These are phyloP conservation scores for Zygaena filipendulae DNA, from an alignment of 2,888 invertebrate genomes.

Conservation along the genomic window DNA sequence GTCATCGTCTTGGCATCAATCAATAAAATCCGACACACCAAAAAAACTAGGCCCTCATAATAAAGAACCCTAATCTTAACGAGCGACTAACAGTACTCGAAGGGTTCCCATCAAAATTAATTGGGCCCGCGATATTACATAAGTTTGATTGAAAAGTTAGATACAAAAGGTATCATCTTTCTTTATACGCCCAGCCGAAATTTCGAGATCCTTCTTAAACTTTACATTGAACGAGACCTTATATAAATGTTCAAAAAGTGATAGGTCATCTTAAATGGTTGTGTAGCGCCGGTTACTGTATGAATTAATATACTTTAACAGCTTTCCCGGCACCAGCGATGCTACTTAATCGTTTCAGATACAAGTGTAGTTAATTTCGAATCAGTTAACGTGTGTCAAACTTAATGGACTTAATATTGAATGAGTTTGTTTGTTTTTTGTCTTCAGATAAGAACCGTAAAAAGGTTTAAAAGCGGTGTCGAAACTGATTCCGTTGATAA, in stretches of 20 bases:
- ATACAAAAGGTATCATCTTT: slow-evolving; percentile 17
- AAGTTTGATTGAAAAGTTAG: slow-evolving; percentile 22
- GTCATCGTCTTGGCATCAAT: too few species aligned
- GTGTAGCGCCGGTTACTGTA: too few species aligned
- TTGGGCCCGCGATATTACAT: slow-evolving; percentile 29
- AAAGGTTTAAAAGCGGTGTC: too few species aligned
- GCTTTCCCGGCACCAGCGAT: slow-evolving; percentile 10
- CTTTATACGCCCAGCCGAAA: too few species aligned
- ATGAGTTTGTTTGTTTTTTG: too few species aligned
- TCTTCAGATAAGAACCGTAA: too few species aligned
- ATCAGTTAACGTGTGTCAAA: slow-evolving; percentile 19
- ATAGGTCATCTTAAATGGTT: too few species aligned
- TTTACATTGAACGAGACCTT: too few species aligned
- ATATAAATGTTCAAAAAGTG: too few species aligned
- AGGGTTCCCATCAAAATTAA: slow-evolving; percentile 23
- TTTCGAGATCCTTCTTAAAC: too few species aligned
- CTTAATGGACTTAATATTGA: slow-evolving; percentile 25
- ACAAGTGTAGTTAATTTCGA: slow-evolving; percentile 2
- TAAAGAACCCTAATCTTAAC: slow-evolving; percentile 24
- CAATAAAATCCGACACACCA: slow-evolving; percentile 22
- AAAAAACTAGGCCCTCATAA: slow-evolving; percentile 22
- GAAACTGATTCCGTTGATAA: too few species aligned
- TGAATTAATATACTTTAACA: too few species aligned
- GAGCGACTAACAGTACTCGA: slow-evolving; percentile 21
- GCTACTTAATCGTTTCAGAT: neutral